Conservation (phyloP, 2,797 vertebrate species). For the Rallus crepitans region DNA sequence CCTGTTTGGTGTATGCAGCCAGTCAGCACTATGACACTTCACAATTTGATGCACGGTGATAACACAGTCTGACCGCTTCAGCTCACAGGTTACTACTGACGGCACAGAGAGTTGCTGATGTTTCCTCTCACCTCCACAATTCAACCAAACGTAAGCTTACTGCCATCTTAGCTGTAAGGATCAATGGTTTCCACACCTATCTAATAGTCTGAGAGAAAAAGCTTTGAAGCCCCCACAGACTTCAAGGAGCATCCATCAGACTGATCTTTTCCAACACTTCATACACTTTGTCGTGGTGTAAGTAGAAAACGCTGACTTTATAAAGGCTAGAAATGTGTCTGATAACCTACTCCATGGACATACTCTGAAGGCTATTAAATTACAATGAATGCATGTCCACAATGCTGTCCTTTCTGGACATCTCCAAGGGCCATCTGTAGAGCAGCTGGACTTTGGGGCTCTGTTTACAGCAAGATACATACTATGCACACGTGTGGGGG, state of each 20-base stretch:
- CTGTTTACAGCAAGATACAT: background rate
- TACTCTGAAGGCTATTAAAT: background rate
- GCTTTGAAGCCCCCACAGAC: background rate
- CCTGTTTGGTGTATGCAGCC: conserved; percentile 22
- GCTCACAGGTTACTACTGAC: background rate
- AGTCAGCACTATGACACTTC: background rate
- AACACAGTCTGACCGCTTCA: background rate
- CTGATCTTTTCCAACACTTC: background rate
- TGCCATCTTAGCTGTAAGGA: background rate
- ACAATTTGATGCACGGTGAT: fast-evolving
- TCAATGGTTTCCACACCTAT: background rate
- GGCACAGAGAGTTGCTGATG: background rate
- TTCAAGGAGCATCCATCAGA: background rate
- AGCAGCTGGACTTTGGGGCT: background rate
- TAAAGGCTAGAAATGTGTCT: background rate
- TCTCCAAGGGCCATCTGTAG: conserved; percentile 10
- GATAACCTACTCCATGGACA: background rate
- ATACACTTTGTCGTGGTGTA: background rate
- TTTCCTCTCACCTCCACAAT: background rate
- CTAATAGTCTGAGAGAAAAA: background rate
- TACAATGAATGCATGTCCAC: background rate
- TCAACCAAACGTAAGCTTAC: background rate
- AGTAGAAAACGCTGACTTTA: background rate
- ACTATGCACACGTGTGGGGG: fast-evolving
- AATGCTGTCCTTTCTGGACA: background rate